These are phyloP conservation scores for Muricea muricata DNA, from an alignment of 92 coral and sea anemone genomes.

Conservation along the genomic window DNA sequence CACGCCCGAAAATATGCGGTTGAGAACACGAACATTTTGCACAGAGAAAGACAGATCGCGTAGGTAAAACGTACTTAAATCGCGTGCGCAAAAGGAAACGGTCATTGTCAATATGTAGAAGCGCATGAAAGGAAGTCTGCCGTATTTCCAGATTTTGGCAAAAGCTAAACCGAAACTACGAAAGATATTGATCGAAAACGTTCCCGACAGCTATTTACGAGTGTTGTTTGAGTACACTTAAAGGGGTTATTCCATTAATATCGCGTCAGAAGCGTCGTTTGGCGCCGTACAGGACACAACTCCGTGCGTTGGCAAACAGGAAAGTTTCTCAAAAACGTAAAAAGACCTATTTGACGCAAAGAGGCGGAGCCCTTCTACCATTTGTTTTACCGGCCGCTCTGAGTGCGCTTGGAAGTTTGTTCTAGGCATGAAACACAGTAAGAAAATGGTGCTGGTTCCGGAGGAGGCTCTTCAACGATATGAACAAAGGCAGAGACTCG, in stretches of 20 bases:
- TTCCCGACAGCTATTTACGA: neutral
- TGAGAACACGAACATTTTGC: conserved; percentile 50
- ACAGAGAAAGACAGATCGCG: conserved; percentile 45
- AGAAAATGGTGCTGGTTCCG: neutral
- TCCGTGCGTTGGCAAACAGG: conserved; percentile 44
- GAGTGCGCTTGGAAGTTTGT: neutral
- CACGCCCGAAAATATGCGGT: conserved; percentile 23
- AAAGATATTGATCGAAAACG: neutral
- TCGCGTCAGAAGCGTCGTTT: neutral
- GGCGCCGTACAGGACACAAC: conserved; percentile 28
- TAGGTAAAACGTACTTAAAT: neutral
- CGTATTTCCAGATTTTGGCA: neutral
- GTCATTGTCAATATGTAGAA: neutral
- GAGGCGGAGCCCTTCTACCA: too few relatives aligned
- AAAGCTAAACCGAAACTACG: neutral
- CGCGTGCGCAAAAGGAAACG: neutral
- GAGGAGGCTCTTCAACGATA: neutral
- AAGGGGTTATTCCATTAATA: neutral
- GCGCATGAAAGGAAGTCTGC: neutral
- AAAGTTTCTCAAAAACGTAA: conserved; percentile 41
- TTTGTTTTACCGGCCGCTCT: neutral
- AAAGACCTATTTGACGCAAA: conserved; percentile 38
- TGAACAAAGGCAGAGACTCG: conserved; percentile 31
- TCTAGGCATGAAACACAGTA: too few relatives aligned
- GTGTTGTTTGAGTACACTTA: neutral